Base-by-base conservation (phyloP, 2,888 invertebrate species). In the Agonopterix alstromeriana region DNA sequence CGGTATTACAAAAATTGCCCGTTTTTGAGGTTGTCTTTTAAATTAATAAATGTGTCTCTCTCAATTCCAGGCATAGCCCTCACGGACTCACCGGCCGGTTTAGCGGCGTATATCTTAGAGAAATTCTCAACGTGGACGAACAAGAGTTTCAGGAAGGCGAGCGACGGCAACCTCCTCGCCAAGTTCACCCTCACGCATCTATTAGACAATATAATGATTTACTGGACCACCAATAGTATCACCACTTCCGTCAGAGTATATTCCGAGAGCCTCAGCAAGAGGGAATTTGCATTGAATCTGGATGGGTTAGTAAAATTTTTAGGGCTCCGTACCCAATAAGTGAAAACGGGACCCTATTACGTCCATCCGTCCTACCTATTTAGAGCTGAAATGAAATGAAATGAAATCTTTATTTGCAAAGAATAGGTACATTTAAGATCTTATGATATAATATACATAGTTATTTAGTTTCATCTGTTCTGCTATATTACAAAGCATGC, bases 61-160 rank as follows among this genome's bases (percentile, higher is more conserved):
- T n/a, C n/a, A n/a, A 3, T 42, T 14, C n/a, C 60, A 94, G 95
- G 95, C 14, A 83, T 91, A 4, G 94, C 90, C 0, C 72, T 97
- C 43, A 86, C 91, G 2, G 94, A 96, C 63, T 94, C 95, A 0
- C 98, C 98, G 0, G 91, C 94, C 0, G 97, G 97, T 0, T 78
- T 98, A 50, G 97, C 97, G 0, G 95, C 95, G 0, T 98, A 97
- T 65, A 94, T 98, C 47, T 77, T 98, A 9, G 97, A 98, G 65
- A 98, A 97, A 73, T 97, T 96, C 81, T 91, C 90, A 66, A 92
- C 64, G 5, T 94, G 81, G 93, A 95, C 83, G 73, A 94, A 84
- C 76, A 92, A 60, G 0, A 70, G 75, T 0, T 83, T 84, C 65
- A 83, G 77, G 11, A 64, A 78, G 0, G 78, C 90, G 0, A 69